A percentile compares a stretch with the other conserved stretches of the same genome.
Evolutionary conservation across 2,797 vertebrate species (phyloP).

Genomic region (Apogon talboti): DNA sequence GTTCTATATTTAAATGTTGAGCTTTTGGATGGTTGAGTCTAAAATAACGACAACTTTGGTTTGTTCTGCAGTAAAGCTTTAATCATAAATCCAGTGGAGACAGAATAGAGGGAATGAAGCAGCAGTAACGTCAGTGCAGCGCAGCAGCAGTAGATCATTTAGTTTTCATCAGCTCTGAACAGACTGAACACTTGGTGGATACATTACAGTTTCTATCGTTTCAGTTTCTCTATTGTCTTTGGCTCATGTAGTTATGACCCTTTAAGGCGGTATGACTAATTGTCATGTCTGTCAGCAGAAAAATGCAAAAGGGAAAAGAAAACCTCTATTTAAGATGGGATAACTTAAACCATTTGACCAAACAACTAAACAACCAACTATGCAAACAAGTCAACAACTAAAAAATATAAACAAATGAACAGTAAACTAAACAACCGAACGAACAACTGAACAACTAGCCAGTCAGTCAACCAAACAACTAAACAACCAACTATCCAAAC

Average conservation of each 20-base stretch:
- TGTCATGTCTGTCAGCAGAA: background rate
- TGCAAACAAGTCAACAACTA: too few relatives aligned
- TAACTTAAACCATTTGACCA: too few relatives aligned
- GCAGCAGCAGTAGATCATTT: background rate
- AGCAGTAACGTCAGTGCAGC: background rate
- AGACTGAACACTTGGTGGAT: background rate
- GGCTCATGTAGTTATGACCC: background rate
- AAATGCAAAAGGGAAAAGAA: too few relatives aligned
- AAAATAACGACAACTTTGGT: slow-evolving; percentile 23
- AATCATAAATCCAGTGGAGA: slow-evolving; percentile 28
- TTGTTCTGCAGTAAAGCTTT: slow-evolving; percentile 37
- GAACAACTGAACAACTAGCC: too few relatives aligned
- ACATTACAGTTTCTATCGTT: background rate
- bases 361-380: too few relatives aligned
- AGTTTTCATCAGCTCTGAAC: background rate
- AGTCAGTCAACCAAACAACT: too few relatives aligned
- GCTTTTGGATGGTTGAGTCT: slow-evolving; percentile 28
- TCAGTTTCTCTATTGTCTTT: background rate
- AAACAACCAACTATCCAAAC: too few relatives aligned
- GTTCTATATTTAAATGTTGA: slow-evolving; percentile 58
- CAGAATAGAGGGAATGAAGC: background rate
- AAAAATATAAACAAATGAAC: too few relatives aligned
- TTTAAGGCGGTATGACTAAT: background rate
- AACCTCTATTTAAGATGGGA: too few relatives aligned
- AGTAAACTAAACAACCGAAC: too few relatives aligned